Conservation (phyloP, 2,888 invertebrate species). For the Oegoconia quadripuncta region DNA sequence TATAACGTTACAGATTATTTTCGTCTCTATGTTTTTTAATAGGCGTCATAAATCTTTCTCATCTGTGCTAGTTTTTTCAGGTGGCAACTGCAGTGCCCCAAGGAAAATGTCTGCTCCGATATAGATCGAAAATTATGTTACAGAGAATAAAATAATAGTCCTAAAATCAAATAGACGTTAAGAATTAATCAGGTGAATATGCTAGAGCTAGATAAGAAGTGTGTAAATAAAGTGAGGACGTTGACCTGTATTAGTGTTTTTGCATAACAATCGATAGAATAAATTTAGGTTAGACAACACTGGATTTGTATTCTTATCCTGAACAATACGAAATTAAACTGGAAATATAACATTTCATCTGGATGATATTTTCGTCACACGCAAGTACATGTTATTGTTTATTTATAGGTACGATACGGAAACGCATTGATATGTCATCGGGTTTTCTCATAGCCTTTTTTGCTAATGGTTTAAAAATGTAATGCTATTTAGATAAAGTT, state of each 20-base stretch:
- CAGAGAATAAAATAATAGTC: conserved; percentile 53
- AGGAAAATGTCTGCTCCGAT: conserved; percentile 73
- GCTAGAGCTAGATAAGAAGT: conserved; percentile 29
- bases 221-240: conserved; percentile 40
- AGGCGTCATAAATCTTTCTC: no score
- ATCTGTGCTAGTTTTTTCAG: conserved; percentile 13
- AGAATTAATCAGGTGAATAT: conserved; percentile 62
- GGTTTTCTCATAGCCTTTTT: conserved; percentile 58
- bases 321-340: conserved; percentile 57
- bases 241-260: conserved; percentile 69
- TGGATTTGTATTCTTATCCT: conserved; percentile 58
- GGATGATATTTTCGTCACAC: conserved; percentile 46
- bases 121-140: conserved; percentile 59
- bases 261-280: conserved; percentile 77
- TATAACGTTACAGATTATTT: no score
- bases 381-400: conserved; percentile 65
- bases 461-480: conserved; percentile 46
- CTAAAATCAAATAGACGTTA: conserved; percentile 43
- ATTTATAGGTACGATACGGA: conserved; percentile 70
- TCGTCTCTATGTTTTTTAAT: no score
- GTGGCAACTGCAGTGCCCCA: conserved; percentile 34
- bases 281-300: conserved; percentile 75
- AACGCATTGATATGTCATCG: conserved; percentile 70
- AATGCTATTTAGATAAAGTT: conserved; percentile 52
- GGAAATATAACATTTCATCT: conserved; percentile 49